Evolutionary conservation across 2,797 vertebrate species (phyloP), one percentile per base, ranked within the genome.

Genomic region (Sylvilagus floridanus): DNA sequence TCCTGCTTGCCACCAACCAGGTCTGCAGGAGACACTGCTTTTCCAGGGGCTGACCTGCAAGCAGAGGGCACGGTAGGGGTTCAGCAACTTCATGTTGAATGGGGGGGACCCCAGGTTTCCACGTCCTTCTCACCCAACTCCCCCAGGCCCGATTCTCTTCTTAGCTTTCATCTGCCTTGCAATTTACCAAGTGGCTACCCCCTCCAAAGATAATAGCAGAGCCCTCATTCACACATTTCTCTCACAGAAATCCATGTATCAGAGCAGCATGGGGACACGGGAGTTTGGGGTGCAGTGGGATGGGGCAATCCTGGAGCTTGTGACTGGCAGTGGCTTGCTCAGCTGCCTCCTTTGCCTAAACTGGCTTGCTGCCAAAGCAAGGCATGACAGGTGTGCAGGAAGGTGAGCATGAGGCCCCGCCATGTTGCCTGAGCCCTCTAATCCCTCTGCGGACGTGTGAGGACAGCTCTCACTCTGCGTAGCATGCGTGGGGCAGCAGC

Each of bases 391-490:
- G 2, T 65, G 21, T 50, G 26, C 11, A 5, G 1, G 13, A 84
- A 35, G 35, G 57, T 26, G 35, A 9, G 35, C 69, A 22, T 5
- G 82, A 73, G 28, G 77, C 60, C 65, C 84, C 63, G 50, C 35
- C n/a, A 9, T 1, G 4, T 8, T 19, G 26, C 71, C 11, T 4
- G n/a, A 72, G 26, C 72, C 28, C 32, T 26, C 73, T 22, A 52
- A 78, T 84, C 21, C 89, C 87, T 79, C 24, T 1, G 2, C 2
- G 12, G 87, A 62, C 32, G 0, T 16, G 73, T 11, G 16, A 12
- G 52, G 87, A 60, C 28, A 24, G 63, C 35, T 87, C 50, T 93
- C 68, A 72, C 82, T 91, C 62, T 90, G 73, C 94, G 57, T 1
- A 84, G 62, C 78, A 85, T 69, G 84, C 66, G 2, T 12, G 21